phyloP scores from a whole-genome alignment of 2,113 vertebrate species.

The Rhabdomys dilectus region DNA sequence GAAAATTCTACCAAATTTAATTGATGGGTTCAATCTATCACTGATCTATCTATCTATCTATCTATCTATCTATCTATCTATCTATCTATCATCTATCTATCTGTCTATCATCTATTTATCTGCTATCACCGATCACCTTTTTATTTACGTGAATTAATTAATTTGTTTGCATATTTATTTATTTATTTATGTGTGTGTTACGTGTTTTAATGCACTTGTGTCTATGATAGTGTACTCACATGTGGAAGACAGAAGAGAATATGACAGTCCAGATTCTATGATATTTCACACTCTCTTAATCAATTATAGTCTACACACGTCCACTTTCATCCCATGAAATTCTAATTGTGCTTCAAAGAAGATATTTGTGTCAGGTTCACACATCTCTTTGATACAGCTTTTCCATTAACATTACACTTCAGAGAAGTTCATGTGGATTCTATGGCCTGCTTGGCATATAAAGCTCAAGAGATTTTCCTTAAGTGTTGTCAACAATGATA shows the following conservation, averaged over 20 bases:
- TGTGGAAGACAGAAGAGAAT: background rate
- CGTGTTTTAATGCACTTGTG: background rate
- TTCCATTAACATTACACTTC: background rate
- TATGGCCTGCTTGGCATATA: background rate
- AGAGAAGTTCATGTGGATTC: background rate
- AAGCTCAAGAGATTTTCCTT: background rate
- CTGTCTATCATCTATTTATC: background rate
- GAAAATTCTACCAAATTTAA: background rate
- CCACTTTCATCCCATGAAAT: background rate
- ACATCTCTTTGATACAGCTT: background rate
- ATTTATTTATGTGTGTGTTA: background rate
- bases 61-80: background rate
- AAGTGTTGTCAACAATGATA: background rate
- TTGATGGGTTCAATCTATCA: background rate
- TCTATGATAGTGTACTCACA: too few relatives aligned
- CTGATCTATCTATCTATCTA: background rate
- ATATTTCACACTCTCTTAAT: background rate
- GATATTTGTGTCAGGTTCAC: background rate
- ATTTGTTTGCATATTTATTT: background rate
- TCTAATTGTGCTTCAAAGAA: background rate
- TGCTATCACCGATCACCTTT: background rate
- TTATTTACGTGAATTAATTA: too few relatives aligned
- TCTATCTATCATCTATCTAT: background rate
- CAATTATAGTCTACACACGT: background rate
- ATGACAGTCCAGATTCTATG: background rate